phyloP scores from a whole-genome alignment of 1,140 invertebrate genomes.

The Stegodyphus dumicola region DNA sequence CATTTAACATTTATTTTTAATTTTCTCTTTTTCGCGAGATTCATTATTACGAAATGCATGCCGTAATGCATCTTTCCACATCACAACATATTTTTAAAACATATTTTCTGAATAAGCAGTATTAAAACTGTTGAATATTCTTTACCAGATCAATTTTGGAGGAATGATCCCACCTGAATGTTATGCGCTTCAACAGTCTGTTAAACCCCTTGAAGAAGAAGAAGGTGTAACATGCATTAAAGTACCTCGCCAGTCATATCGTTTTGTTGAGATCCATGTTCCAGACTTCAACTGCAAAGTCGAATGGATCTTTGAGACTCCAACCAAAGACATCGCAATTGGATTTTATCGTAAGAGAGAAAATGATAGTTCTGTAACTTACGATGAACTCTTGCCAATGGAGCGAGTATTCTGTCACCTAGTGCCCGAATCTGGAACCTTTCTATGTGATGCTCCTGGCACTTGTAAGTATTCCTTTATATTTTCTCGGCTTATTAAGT shows the following conservation, averaged over 20 bases:
- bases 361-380: neutral
- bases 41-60: too few relatives aligned
- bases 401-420: conserved; percentile 39
- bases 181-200: neutral
- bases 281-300: neutral
- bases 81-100: too few relatives aligned
- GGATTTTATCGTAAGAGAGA: neutral
- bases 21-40: too few relatives aligned
- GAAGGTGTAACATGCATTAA: conserved; percentile 8
- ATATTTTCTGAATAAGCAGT: too few relatives aligned
- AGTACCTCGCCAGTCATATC: neutral
- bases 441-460: conserved; percentile 25
- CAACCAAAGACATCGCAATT: conserved; percentile 21
- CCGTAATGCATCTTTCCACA: too few relatives aligned
- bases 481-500: neutral
- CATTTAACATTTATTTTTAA: too few relatives aligned
- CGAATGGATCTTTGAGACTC: conserved; percentile 46
- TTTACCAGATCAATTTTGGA: conserved; percentile 37
- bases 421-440: conserved; percentile 31
- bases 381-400: conserved; percentile 16
- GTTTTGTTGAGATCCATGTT: conserved; percentile 3
- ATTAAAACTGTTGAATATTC: neutral
- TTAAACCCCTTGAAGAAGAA: conserved; percentile 8
- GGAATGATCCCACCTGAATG: conserved; percentile 6
- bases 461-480: conserved; percentile 24